A percentile compares a stretch with the other conserved stretches of the same genome.
phyloP scores from a whole-genome alignment of 2,797 vertebrate genomes.

The Oryzias dopingdopingensis region DNA sequence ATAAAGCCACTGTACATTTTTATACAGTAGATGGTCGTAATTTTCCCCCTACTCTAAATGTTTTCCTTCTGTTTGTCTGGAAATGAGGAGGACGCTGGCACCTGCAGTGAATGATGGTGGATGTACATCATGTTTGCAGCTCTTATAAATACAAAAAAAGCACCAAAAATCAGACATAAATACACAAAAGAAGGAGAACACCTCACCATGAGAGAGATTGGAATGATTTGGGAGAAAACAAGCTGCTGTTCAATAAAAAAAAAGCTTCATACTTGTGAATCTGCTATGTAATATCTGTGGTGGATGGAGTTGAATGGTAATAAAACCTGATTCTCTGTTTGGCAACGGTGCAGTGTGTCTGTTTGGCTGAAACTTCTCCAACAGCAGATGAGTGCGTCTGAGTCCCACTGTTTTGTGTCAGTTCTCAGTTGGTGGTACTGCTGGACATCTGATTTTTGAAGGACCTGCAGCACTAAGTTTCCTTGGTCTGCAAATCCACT shows the following conservation, averaged over 20 bases:
- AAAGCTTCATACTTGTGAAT: slow-evolving; percentile 83
- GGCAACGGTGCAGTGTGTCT: slow-evolving; percentile 66
- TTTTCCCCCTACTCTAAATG: slow-evolving; percentile 65
- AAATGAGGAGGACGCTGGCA: slow-evolving; percentile 59
- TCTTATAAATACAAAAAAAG: slow-evolving; percentile 28
- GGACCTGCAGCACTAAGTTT: too few species aligned
- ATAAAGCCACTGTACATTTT: slow-evolving; percentile 99
- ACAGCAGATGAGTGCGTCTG: too few species aligned
- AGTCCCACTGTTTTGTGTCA: too few species aligned
- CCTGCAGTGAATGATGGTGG: slow-evolving; percentile 64
- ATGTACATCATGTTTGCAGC: slow-evolving; percentile 64
- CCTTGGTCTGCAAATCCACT: too few species aligned
- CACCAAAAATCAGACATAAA: slow-evolving; percentile 65
- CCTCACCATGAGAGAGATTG: slow-evolving; percentile 32
- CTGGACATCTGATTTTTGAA: too few species aligned
- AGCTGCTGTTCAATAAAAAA: slow-evolving; percentile 76
- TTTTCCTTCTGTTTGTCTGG: slow-evolving; percentile 72
- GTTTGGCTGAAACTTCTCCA: slow-evolving; percentile 27
- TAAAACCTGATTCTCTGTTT: slow-evolving; percentile 86
- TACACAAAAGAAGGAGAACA: slow-evolving; percentile 53
- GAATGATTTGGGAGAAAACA: slow-evolving; percentile 64
- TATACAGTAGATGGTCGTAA: slow-evolving; percentile 89
- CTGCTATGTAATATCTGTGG: slow-evolving; percentile 84
- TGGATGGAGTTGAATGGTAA: slow-evolving; percentile 85
- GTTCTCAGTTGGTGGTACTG: too few species aligned